Conservation (phyloP, 2,888 invertebrate species). For the Hecatera dysodea region DNA sequence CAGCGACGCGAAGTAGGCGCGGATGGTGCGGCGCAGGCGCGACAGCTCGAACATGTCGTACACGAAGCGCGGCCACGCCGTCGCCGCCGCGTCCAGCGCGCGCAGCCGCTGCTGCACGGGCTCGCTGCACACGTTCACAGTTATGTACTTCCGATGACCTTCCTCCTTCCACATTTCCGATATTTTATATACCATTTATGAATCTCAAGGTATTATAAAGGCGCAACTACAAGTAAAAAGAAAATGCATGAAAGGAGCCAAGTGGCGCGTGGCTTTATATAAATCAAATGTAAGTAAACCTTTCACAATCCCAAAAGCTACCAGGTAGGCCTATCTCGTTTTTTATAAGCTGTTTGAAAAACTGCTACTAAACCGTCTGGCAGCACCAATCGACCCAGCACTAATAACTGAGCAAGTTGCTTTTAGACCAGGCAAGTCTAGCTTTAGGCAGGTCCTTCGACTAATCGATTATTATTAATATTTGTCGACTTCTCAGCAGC, state of each 20-base stretch:
- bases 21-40: constrained; percentile 76
- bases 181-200: too few relatives aligned
- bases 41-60: constrained; percentile 82
- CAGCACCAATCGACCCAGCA: background rate
- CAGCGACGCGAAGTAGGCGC: constrained; percentile 71
- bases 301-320: background rate
- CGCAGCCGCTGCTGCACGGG: constrained; percentile 66
- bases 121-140: constrained; percentile 18
- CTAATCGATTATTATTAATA: background rate
- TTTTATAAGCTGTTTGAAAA: background rate
- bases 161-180: background rate
- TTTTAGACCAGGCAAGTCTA: background rate
- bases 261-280: too few relatives aligned
- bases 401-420: background rate
- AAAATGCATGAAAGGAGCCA: too few relatives aligned
- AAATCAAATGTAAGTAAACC: too few relatives aligned
- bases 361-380: background rate
- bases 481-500: background rate
- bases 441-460: background rate
- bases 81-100: constrained; percentile 79
- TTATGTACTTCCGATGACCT: background rate
- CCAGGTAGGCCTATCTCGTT: too few relatives aligned
- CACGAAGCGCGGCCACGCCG: constrained; percentile 87
- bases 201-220: too few relatives aligned
- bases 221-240: too few relatives aligned